phyloP scores from a whole-genome alignment of 1,140 invertebrate species.

The Hyles euphorbiae region DNA sequence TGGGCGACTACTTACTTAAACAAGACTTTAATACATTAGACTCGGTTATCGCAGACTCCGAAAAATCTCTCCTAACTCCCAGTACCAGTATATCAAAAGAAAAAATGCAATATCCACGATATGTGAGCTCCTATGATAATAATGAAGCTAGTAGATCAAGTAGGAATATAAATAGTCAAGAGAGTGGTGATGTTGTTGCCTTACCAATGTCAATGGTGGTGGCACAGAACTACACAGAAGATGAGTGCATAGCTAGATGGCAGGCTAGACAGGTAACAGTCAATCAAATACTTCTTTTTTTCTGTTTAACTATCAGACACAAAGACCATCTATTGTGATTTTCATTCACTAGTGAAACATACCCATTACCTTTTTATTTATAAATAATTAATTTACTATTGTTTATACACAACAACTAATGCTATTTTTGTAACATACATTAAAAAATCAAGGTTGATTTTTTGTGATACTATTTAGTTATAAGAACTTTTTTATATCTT shows the following conservation, averaged over 20 bases:
- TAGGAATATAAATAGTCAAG: constrained; percentile 20
- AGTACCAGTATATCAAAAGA: constrained; percentile 40
- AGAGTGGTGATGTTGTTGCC: constrained; percentile 22
- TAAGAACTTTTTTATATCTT: constrained; percentile 15
- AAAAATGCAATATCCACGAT: constrained; percentile 49
- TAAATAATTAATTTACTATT: too few relatives aligned
- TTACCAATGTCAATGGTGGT: constrained; percentile 34
- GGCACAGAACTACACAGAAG: constrained; percentile 53
- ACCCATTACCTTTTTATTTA: too few relatives aligned
- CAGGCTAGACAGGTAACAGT: constrained; percentile 79
- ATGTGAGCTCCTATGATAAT: constrained; percentile 46
- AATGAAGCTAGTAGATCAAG: constrained; percentile 21
- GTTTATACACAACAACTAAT: too few relatives aligned
- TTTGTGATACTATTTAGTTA: too few relatives aligned
- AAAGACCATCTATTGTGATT: too few relatives aligned
- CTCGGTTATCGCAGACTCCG: constrained; percentile 46
- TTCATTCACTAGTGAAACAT: too few relatives aligned
- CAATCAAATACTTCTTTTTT: neutral
- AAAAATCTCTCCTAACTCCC: constrained; percentile 36
- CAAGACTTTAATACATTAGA: constrained; percentile 66
- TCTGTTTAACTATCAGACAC: neutral
- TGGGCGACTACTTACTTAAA: constrained; percentile 66
- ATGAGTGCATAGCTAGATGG: constrained; percentile 78
- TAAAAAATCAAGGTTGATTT: too few relatives aligned
- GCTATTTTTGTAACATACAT: too few relatives aligned